Conservation (phyloP, 1,140 invertebrate genomes). For the Reticulitermes speratus region DNA sequence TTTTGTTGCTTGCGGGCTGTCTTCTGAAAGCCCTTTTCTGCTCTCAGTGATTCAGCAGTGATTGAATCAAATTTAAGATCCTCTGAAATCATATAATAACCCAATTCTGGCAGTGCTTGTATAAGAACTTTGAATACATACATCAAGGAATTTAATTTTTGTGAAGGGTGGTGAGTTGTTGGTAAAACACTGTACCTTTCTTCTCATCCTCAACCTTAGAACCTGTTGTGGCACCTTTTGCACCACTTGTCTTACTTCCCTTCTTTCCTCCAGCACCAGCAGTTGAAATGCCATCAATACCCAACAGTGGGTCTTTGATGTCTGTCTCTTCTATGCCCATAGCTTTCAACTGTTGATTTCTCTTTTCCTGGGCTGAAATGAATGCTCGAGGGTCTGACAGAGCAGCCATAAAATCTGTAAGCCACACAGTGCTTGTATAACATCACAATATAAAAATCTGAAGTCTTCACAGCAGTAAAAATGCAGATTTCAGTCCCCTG, state of each 20-base stretch:
- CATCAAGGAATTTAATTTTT: too few species aligned
- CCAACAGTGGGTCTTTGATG: conserved; percentile 50
- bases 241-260: conserved; percentile 34
- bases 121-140: too few species aligned
- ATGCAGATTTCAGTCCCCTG: too few species aligned
- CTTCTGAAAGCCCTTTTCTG: conserved; percentile 94
- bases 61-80: conserved; percentile 87
- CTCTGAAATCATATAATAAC: conserved; percentile 43
- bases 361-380: conserved; percentile 82
- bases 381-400: conserved; percentile 94
- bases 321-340: conserved; percentile 89
- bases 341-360: conserved; percentile 88
- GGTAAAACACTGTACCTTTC: conserved; percentile 45
- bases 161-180: too few species aligned
- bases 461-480: too few species aligned
- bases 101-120: too few species aligned
- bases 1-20: conserved; percentile 95
- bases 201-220: conserved; percentile 53
- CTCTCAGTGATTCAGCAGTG: conserved; percentile 82
- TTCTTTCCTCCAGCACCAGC: conserved; percentile 46
- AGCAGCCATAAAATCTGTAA: conserved; percentile 93
- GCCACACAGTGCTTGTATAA: too few species aligned
- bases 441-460: too few species aligned
- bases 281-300: conserved; percentile 43
- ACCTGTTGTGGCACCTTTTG: neutral